Percentiles rank a stretch among this genome's conserved stretches.
These are phyloP conservation scores for Scolopax rusticola DNA, from an alignment of 2,797 vertebrate species.

Conservation along the genomic window DNA sequence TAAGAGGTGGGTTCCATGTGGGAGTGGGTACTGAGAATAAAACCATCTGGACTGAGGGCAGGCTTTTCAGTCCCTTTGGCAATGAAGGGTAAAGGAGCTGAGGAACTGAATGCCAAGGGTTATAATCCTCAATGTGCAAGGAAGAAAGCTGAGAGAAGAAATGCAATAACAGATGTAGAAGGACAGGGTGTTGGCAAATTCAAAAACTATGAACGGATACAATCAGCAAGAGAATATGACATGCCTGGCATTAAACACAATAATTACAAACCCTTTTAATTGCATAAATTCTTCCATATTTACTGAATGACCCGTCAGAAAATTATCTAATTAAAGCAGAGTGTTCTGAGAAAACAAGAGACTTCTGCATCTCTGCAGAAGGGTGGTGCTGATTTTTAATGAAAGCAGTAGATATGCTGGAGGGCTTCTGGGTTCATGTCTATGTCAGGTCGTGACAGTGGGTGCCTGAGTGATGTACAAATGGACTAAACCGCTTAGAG, in stretches of 20 bases:
- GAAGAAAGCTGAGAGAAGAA: neutral
- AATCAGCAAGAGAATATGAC: neutral
- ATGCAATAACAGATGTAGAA: neutral
- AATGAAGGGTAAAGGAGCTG: neutral
- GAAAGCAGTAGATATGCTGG: neutral
- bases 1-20: neutral
- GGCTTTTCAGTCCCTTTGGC: neutral
- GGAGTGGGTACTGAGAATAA: neutral
- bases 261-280: neutral
- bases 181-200: neutral
- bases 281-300: neutral
- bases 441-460: neutral
- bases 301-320: neutral
- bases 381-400: neutral
- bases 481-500: neutral
- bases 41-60: neutral
- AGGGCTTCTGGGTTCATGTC: neutral
- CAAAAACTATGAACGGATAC: neutral
- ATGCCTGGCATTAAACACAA: neutral
- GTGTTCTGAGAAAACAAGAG: neutral
- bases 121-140: neutral
- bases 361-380: neutral
- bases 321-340: neutral
- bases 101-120: neutral
- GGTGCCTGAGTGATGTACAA: neutral